Percentiles rank a stretch among this genome's conserved stretches.
Conservation (phyloP, 1,140 invertebrate species). For the Drosophila melanogaster region Release_6_plus_ISO1_MT NT_037436.4:10168001-10168500, state of each 20-base stretch:
- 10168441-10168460: conserved; percentile 63
- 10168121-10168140: conserved; percentile 39
- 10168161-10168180: conserved; percentile 3
- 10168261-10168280: conserved; percentile 44
- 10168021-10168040: not conserved
- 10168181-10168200: not conserved
- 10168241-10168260: conserved; percentile 17
- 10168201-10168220: not conserved
- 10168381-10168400: conserved; percentile 46
- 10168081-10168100: conserved; percentile 26
- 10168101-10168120: conserved; percentile 18
- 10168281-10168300: conserved; percentile 53
- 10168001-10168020: not conserved
- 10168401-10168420: conserved; percentile 66
- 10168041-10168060: not conserved
- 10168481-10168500: conserved; percentile 16
- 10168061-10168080: not conserved
- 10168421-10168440: conserved; percentile 53
- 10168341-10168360: conserved; percentile 11
- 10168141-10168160: conserved; percentile 48
- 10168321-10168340: conserved; percentile 9
- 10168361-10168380: conserved; percentile 42
- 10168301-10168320: conserved; percentile 46
- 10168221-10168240: not conserved
- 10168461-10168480: conserved; percentile 49